phyloP scores from a whole-genome alignment of 2,888 invertebrate species.

The Stegophylla sp. region DNA sequence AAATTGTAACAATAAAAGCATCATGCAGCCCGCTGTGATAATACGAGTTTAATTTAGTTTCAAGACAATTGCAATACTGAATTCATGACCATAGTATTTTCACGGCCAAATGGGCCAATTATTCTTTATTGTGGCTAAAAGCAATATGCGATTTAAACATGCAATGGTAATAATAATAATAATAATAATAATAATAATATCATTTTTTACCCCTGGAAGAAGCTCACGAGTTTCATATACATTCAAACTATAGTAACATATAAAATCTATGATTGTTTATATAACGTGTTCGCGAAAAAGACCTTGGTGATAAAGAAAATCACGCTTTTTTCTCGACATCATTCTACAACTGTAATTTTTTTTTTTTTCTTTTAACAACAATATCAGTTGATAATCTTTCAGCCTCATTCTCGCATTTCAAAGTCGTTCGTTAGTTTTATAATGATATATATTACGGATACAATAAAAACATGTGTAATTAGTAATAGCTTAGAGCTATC shows the following conservation, averaged over 20 bases:
- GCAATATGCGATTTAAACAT: not conserved
- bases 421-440: conserved; percentile 52
- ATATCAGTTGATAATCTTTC: conserved; percentile 58
- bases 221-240: conserved; percentile 23
- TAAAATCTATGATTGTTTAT: conserved; percentile 39
- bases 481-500: conserved; percentile 46
- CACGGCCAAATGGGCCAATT: conserved; percentile 39
- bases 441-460: conserved; percentile 53
- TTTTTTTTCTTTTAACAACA: conserved; percentile 32
- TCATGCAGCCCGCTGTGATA: not conserved
- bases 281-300: conserved; percentile 25
- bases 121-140: not conserved
- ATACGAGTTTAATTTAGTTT: not conserved
- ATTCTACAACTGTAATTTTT: conserved; percentile 40
- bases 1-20: not conserved
- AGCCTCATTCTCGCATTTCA: conserved; percentile 57
- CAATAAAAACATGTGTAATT: conserved; percentile 52
- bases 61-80: not conserved
- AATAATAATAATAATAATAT: not conserved
- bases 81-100: not conserved
- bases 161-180: not conserved
- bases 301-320: conserved; percentile 53
- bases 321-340: conserved; percentile 52
- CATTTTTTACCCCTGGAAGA: conserved; percentile 19
- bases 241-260: not conserved